phyloP scores from a whole-genome alignment of 2,797 vertebrate genomes.

The Rhynchotus rufescens region DNA sequence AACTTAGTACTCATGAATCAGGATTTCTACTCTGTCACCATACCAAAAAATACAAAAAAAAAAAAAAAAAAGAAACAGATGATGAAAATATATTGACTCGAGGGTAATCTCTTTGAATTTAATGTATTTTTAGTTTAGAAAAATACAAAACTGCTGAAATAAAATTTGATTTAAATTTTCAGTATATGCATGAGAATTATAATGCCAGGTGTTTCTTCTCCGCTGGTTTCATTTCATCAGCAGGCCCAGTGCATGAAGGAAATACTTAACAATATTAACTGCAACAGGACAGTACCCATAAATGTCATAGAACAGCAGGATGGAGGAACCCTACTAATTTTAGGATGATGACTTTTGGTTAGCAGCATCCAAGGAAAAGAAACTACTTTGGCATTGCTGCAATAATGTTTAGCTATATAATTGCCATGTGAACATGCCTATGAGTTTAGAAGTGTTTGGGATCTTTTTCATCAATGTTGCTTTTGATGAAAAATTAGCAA shows the following conservation, averaged over 20 bases:
- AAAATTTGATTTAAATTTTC: conserved; percentile 35
- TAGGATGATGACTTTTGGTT: conserved; percentile 19
- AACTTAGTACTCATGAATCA: background rate
- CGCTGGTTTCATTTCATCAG: conserved; percentile 17
- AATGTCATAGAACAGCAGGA: conserved; percentile 39
- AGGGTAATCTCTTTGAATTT: background rate
- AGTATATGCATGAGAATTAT: background rate
- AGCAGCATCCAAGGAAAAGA: background rate
- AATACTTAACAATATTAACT: conserved; percentile 37
- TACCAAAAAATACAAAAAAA: background rate
- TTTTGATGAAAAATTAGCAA: conserved; percentile 15
- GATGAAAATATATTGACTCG: background rate
- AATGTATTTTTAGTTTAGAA: background rate
- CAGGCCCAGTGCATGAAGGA: background rate
- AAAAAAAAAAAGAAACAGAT: background rate
- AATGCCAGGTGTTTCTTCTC: conserved; percentile 53
- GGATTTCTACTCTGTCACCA: background rate
- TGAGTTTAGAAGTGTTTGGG: background rate
- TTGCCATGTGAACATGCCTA: conserved; percentile 21
- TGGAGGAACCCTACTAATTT: background rate
- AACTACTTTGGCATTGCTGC: conserved; percentile 9
- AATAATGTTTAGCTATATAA: conserved; percentile 38
- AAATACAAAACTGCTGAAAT: background rate
- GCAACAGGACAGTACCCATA: conserved; percentile 25
- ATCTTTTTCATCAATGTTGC: background rate